Evolutionary conservation across 2,797 vertebrate species (phyloP), one percentile per base, ranked within the genome.

Genomic region (Pitangus sulphuratus): DNA sequence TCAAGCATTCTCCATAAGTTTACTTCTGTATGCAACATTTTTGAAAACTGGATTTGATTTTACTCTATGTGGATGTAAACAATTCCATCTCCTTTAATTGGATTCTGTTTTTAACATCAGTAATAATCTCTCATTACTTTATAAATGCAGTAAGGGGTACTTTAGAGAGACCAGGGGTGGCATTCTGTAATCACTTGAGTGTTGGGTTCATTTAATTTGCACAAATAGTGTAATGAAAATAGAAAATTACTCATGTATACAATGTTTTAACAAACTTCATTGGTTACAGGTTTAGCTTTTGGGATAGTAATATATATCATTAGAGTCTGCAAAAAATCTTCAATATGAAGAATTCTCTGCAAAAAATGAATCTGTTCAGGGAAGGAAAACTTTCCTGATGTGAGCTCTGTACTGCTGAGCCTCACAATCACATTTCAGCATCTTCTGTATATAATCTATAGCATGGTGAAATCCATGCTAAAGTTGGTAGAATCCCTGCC

Each of bases 351-450:
- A 45, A 30, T 35, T 47, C 7, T 50, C 30, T 28, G 22, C 65
- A 24, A 40, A 70, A 75, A 60, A 75, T 45, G 22, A 40, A 54
- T 15, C 44, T 42, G 8, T 74, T 71, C 26, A 88, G 25, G 39
- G n/a, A 78, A 58, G 21, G 61, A 86, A 33, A 37, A 24, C 1
- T 2, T 33, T 33, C 6, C 28, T 0, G 0, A 24, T 54, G 3
- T 45, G 45, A 84, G 15, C 51, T 78, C 26, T 50, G 9, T 64
- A n/a, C 77, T 85, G 13, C 50, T 74, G 40, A 71, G 19, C 40
- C 39, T 74, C 42, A 56, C 11, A 50, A 8, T 58, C 4, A 1
- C 45, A n/a, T 51, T 54, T 50, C n/a, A 81, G 9, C 18, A 39
- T 64, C 37, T 69, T 87, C 42, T 42, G 9, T 61, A 24, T 78